Evolutionary conservation across 2,113 vertebrate genomes (phyloP).

Genomic region (Cochlearius cochlearius): DNA sequence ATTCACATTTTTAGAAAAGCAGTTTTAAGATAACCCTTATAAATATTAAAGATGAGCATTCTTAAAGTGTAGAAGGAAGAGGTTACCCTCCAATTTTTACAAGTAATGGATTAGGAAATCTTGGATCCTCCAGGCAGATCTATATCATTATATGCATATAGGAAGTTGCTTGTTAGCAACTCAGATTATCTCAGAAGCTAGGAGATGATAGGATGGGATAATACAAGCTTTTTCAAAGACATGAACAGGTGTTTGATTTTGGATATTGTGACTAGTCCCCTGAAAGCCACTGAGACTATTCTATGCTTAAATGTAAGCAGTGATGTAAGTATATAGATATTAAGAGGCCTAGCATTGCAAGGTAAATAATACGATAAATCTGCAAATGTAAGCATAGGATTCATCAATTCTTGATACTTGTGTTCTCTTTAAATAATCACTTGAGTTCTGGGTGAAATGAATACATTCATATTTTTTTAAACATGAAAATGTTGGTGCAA

Average conservation of each 20-base stretch:
- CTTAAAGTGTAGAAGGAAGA: neutral
- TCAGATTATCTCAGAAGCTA: neutral
- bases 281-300: neutral
- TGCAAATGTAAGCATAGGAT: neutral
- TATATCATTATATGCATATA: fast-evolving
- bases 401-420: neutral
- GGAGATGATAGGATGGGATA: neutral
- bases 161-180: neutral
- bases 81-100: neutral
- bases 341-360: neutral
- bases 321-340: neutral
- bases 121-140: neutral
- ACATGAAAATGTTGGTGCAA: neutral
- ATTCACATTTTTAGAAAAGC: neutral
- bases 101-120: neutral
- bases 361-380: neutral
- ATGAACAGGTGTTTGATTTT: neutral
- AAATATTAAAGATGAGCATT: neutral
- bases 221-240: neutral
- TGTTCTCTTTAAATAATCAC: neutral
- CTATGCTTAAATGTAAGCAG: neutral
- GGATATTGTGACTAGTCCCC: neutral
- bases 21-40: neutral
- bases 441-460: neutral
- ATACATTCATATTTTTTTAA: neutral